Evolutionary conservation across 1,140 invertebrate species (phyloP), one percentile per base, ranked within the genome.

Genomic region (Bombus confusus): DNA sequence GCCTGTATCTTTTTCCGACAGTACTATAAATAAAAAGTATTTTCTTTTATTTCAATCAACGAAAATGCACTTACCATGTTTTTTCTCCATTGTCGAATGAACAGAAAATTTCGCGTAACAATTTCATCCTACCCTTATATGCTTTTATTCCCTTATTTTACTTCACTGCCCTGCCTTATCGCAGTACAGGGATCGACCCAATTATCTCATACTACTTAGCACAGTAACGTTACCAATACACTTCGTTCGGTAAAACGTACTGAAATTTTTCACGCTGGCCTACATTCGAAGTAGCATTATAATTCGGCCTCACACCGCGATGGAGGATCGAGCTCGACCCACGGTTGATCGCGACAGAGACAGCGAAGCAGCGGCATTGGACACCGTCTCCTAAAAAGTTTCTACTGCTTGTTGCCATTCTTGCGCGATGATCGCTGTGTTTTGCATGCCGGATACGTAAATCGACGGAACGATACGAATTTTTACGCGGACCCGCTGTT

Each of bases 391-490:
- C 31, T 62, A 82, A 80, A 87, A 80, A 76, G 85, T 69, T 82
- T 86, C 52, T 75, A 43, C 59, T 62, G 73, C 75, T 86, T 79
- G 31, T 86, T 86, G 87, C 80, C 79, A 86, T 88, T 83, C 69
- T 39, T 22, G 3, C 9, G 25, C 78, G 57, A 43, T n/a, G 39
- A 72, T 64, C 57, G 47, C 2, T 13, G 34, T 37, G n/a, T 43
- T 86, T 86, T 57, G 57, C 62, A 88, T 89, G 79, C 83, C 28
- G 25, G 22, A 37, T 69, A 41, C 78, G 83, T 85, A 39, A 57
- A 28, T 8, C 43, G 52, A 31, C 76, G 59, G 25, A 82, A 31
- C 62, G 71, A 59, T 72, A 80, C 47, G 76, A 76, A 84, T 80
- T 77, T 85, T 64, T 84, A 77, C 13, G 25, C 39, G n/a, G 0